phyloP scores from a whole-genome alignment of 2,113 vertebrate genomes.

The Campylorhamphus procurvoides region DNA sequence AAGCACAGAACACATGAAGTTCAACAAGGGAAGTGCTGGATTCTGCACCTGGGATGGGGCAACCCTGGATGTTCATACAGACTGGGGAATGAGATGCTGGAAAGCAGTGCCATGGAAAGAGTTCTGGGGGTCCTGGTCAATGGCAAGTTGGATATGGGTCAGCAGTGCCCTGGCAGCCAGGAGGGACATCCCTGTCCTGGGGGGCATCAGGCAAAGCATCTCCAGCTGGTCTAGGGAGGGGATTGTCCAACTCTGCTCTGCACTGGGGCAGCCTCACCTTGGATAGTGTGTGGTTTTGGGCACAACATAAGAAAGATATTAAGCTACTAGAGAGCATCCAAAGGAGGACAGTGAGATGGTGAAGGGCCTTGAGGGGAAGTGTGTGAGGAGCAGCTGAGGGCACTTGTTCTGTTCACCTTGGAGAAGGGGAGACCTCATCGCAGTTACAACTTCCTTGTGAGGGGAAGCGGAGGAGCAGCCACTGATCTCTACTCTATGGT shows the following conservation, averaged over 20 bases:
- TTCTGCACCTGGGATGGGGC: background rate
- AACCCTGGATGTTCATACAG: background rate
- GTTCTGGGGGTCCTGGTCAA: background rate
- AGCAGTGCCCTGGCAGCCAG: background rate
- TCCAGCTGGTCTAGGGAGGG: background rate
- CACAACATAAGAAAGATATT: accelerated
- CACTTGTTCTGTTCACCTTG: background rate
- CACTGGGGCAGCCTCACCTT: background rate
- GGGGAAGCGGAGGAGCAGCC: background rate
- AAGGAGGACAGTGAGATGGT: background rate
- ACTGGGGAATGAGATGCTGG: background rate
- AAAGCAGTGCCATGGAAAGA: background rate
- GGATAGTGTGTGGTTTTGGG: background rate
- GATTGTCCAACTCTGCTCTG: background rate
- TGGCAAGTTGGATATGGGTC: background rate
- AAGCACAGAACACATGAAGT: background rate
- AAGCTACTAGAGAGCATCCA: background rate
- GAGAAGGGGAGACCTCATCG: background rate
- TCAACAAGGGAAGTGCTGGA: accelerated
- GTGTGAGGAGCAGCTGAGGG: background rate
- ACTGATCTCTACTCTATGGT: background rate
- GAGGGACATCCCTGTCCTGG: background rate
- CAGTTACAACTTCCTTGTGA: background rate
- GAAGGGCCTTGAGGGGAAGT: background rate
- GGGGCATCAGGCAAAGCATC: background rate